These are phyloP conservation scores for Drosophila repleta DNA, from an alignment of 1,140 invertebrate genomes.

Conservation along the genomic window DNA sequence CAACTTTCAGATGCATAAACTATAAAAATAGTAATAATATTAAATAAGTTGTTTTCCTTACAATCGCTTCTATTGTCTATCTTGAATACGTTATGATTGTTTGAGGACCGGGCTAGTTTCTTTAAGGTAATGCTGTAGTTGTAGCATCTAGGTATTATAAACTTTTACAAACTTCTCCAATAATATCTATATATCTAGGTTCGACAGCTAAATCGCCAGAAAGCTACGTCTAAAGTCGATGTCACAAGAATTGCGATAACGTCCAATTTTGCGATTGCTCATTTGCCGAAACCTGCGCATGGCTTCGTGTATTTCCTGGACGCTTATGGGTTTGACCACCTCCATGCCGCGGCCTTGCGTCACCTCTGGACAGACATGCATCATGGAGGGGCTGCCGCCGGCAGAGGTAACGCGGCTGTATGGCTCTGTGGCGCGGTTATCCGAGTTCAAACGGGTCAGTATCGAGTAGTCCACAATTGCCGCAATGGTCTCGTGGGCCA, in stretches of 20 bases:
- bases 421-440: constrained; percentile 74
- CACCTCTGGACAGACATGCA: constrained; percentile 82
- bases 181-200: too few species aligned
- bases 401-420: constrained; percentile 79
- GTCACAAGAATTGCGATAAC: constrained; percentile 76
- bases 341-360: constrained; percentile 82
- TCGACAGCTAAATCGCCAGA: constrained; percentile 65
- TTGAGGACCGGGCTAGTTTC: too few species aligned
- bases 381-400: constrained; percentile 77
- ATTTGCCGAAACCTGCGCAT: constrained; percentile 79
- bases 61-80: too few species aligned
- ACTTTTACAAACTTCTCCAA: too few species aligned
- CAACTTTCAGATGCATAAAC: too few species aligned
- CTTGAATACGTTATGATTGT: too few species aligned
- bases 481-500: constrained; percentile 82
- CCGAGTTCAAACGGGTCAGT: constrained; percentile 75
- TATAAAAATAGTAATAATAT: too few species aligned
- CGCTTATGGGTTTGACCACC: constrained; percentile 79
- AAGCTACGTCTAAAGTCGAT: constrained; percentile 73
- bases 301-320: constrained; percentile 82
- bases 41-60: too few species aligned
- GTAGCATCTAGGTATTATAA: too few species aligned
- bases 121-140: too few species aligned
- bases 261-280: constrained; percentile 73
- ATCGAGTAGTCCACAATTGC: constrained; percentile 82